Conservation (phyloP, 2,888 invertebrate genomes). For the Orchesella flavescens region DNA sequence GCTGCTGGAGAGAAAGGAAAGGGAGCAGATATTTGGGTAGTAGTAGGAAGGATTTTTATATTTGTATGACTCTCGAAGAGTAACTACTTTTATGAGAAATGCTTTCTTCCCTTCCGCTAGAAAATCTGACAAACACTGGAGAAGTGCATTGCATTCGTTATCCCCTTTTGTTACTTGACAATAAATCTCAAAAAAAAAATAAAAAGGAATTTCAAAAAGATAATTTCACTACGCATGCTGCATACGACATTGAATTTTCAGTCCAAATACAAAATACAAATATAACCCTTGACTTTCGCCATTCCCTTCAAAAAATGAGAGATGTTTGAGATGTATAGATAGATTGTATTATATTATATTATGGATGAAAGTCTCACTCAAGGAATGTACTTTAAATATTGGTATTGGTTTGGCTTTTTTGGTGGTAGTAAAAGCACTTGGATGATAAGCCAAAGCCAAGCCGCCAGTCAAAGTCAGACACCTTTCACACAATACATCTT, state of each 20-base stretch:
- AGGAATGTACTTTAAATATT: neutral
- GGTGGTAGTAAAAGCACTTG: too few relatives aligned
- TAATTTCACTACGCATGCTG: conserved; percentile 36
- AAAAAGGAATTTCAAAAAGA: conserved; percentile 18
- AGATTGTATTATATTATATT: neutral
- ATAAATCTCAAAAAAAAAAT: conserved; percentile 43
- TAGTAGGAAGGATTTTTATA: conserved; percentile 8
- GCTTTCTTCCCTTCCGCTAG: conserved; percentile 19
- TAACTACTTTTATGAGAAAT: conserved; percentile 45
- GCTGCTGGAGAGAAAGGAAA: neutral
- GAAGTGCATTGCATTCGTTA: conserved; percentile 36
- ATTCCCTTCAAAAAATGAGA: too few relatives aligned
- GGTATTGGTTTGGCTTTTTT: neutral
- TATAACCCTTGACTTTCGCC: too few relatives aligned
- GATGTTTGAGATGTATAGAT: too few relatives aligned
- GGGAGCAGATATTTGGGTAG: conserved; percentile 2
- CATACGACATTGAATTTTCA: neutral
- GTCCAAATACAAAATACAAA: too few relatives aligned
- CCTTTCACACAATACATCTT: conserved; percentile 29
- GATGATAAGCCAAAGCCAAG: conserved; percentile 9
- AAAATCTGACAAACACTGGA: conserved; percentile 14
- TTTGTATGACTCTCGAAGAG: conserved; percentile 10
- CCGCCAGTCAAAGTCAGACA: conserved; percentile 51
- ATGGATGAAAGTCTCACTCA: conserved; percentile 22
- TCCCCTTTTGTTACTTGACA: conserved; percentile 23